Conservation (phyloP, 2,113 vertebrate species). For the Chitala chitala region DNA sequence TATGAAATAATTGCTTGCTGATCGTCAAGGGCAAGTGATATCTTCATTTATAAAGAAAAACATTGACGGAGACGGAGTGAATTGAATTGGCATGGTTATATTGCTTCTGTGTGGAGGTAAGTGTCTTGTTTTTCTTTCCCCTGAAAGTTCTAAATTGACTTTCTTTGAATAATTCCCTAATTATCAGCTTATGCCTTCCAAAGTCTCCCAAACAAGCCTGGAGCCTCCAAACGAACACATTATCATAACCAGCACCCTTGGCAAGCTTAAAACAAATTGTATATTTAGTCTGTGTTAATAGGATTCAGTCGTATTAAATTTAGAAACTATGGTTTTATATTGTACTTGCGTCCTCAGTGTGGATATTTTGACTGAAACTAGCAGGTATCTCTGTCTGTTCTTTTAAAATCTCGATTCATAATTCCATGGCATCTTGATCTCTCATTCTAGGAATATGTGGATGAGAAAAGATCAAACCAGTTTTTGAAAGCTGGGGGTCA, state of each 20-base stretch:
- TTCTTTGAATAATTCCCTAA: constrained; percentile 49
- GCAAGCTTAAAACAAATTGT: constrained; percentile 73
- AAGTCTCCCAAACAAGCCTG: constrained; percentile 56
- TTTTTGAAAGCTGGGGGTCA: constrained; percentile 59
- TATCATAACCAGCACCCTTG: constrained; percentile 68
- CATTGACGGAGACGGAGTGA: constrained; percentile 47
- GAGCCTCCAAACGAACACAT: constrained; percentile 48
- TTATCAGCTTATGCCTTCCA: constrained; percentile 48
- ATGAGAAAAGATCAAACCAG: constrained; percentile 35
- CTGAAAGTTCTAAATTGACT: constrained; percentile 52
- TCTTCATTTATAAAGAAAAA: constrained; percentile 45
- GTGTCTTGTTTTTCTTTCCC: constrained; percentile 45
- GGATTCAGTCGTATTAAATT: constrained; percentile 66
- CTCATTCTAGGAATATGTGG: no score
- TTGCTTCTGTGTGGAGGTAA: constrained; percentile 50
- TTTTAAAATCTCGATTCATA: background rate
- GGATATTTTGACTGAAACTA: background rate
- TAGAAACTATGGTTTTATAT: constrained; percentile 50
- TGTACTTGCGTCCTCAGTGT: constrained; percentile 57
- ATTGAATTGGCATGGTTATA: constrained; percentile 61
- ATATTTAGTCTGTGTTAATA: constrained; percentile 71
- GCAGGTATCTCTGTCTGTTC: background rate
- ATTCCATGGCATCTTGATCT: no score
- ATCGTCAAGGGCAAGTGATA: constrained; percentile 45
- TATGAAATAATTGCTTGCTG: constrained; percentile 41